Percentiles rank a stretch among this genome's conserved stretches.
These are phyloP conservation scores for Mesopsocus fuscifrons DNA, from an alignment of 2,888 invertebrate genomes.

Conservation along the genomic window DNA sequence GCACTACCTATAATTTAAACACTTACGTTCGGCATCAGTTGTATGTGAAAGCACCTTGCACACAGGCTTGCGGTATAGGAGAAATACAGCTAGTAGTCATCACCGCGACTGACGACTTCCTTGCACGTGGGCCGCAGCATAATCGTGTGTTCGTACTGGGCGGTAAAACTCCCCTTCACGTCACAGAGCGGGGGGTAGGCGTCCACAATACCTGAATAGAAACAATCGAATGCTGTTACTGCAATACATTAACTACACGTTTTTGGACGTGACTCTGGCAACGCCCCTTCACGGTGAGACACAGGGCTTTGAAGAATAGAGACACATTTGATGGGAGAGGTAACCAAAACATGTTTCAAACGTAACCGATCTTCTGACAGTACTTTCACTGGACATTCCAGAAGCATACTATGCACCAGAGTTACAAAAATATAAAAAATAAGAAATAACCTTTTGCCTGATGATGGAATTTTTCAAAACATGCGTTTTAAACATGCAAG, in stretches of 20 bases:
- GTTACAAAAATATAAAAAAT: too few species aligned
- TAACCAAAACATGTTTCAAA: background rate
- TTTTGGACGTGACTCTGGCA: background rate
- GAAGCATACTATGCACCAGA: too few species aligned
- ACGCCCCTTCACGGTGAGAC: conserved; percentile 3
- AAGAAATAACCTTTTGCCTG: too few species aligned
- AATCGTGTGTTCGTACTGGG: conserved; percentile 98
- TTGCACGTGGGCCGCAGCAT: conserved; percentile 95
- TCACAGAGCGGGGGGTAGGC: conserved; percentile 98
- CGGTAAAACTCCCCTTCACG: conserved; percentile 92
- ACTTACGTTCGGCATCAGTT: too few species aligned
- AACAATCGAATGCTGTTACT: conserved; percentile 6
- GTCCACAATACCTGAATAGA: conserved; percentile 50
- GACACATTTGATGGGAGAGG: background rate
- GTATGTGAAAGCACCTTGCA: too few species aligned
- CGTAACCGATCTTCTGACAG: background rate
- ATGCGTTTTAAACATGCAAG: too few species aligned
- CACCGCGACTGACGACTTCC: conserved; percentile 91
- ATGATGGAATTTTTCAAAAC: too few species aligned
- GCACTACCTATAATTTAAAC: too few species aligned
- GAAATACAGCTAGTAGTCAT: conserved; percentile 91
- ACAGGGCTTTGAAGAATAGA: too few species aligned
- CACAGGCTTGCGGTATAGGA: too few species aligned
- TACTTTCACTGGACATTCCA: background rate
- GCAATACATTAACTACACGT: too few species aligned